Evolutionary conservation across 1,140 invertebrate species (phyloP).

Genomic region (Cydia splendana): DNA sequence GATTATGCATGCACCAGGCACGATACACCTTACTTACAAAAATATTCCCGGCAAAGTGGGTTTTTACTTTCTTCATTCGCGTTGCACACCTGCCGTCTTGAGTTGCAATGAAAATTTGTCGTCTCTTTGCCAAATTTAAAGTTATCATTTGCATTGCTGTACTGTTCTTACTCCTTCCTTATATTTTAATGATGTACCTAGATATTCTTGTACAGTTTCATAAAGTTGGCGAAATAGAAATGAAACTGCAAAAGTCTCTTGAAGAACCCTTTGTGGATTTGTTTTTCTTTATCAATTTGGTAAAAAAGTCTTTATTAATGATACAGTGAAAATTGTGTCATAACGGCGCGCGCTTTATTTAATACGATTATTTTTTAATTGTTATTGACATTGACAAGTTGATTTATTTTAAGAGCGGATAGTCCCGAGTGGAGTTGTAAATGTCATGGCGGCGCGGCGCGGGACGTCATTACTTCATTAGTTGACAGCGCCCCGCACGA

Average conservation of each 20-base stretch:
- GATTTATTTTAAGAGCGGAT: no score
- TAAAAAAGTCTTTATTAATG: no score
- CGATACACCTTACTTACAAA: conserved; percentile 59
- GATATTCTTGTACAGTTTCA: conserved; percentile 42
- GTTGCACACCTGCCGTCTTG: conserved; percentile 58
- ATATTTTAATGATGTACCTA: conserved; percentile 53
- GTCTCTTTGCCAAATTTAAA: conserved; percentile 64
- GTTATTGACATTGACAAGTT: no score
- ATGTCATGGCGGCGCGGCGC: no score
- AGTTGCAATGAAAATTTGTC: conserved; percentile 66
- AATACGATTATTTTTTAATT: no score
- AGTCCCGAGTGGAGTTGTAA: no score
- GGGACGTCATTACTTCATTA: no score
- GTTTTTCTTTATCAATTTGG: background rate
- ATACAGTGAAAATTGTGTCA: no score
- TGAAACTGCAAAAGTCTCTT: conserved; percentile 44
- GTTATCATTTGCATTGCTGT: conserved; percentile 55
- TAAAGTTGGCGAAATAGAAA: conserved; percentile 47
- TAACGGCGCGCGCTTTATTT: no score
- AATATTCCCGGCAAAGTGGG: conserved; percentile 55
- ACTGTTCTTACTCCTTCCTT: conserved; percentile 47
- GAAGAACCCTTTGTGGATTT: conserved; percentile 38
- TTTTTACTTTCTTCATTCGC: conserved; percentile 57
- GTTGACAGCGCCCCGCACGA: no score
- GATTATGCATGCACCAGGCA: conserved; percentile 43